A percentile compares a stretch with the other conserved stretches of the same genome.
Conservation (phyloP, 2,888 invertebrate species). For the Pristionchus mayeri region DNA sequence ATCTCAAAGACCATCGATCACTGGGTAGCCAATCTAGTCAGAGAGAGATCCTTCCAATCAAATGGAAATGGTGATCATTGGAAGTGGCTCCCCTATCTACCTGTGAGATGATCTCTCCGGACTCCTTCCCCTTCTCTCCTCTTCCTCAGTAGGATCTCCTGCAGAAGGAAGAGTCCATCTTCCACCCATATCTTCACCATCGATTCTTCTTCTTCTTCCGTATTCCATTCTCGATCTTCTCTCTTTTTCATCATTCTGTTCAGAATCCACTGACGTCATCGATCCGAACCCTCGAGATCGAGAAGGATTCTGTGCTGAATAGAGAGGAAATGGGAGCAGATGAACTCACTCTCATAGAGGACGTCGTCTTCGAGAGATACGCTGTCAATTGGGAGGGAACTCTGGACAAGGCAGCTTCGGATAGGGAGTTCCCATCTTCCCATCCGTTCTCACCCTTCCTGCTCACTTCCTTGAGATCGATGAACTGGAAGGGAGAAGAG, state of each 20-base stretch:
- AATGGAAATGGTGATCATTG: too few species aligned
- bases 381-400: constrained; percentile 3
- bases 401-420: neutral
- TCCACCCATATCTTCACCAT: too few species aligned
- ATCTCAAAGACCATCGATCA: too few species aligned
- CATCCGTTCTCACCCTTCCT: neutral
- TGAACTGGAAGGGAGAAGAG: neutral
- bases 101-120: too few species aligned
- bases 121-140: too few species aligned
- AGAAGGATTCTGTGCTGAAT: neutral
- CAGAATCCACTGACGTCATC: neutral
- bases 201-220: too few species aligned
- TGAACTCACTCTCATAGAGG: neutral
- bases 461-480: neutral
- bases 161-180: too few species aligned
- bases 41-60: too few species aligned
- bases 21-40: too few species aligned
- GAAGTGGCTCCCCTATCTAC: too few species aligned
- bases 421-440: neutral
- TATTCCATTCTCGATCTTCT: neutral
- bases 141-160: too few species aligned
- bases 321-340: neutral
- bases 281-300: neutral
- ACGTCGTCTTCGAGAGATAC: neutral
- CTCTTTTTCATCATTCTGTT: neutral